Percentiles rank a stretch among this genome's conserved stretches.
Evolutionary conservation across 2,888 invertebrate species (phyloP).

Genomic region (Mongoloraphidia duomilia): DNA sequence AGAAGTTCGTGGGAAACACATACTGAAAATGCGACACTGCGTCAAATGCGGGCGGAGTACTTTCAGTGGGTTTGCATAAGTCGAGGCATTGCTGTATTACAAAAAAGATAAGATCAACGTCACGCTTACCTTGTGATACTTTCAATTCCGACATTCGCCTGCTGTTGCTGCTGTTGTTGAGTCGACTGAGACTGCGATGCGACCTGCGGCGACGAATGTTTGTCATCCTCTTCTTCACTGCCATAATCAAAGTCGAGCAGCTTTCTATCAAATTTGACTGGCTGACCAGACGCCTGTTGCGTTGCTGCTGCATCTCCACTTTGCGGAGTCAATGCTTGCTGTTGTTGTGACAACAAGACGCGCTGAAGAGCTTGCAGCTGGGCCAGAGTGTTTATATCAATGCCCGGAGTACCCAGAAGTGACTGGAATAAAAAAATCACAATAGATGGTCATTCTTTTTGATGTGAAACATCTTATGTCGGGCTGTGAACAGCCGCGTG

Average conservation of each 20-base stretch:
- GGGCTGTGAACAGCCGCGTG: too few relatives aligned
- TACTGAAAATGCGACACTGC: too few relatives aligned
- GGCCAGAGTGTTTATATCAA: slow-evolving; percentile 30
- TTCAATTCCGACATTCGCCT: too few relatives aligned
- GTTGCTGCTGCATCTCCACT: slow-evolving; percentile 22
- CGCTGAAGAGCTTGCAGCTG: slow-evolving; percentile 50
- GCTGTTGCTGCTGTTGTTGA: too few relatives aligned
- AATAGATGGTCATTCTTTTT: slow-evolving; percentile 17
- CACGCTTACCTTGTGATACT: too few relatives aligned
- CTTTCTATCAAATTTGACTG: slow-evolving; percentile 69
- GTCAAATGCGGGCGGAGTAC: too few relatives aligned
- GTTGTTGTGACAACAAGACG: slow-evolving; percentile 33
- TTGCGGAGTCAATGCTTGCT: slow-evolving; percentile 13
- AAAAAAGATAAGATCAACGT: too few relatives aligned
- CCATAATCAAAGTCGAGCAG: slow-evolving; percentile 83
- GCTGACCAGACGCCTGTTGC: slow-evolving; percentile 27
- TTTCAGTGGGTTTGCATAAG: too few relatives aligned
- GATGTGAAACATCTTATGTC: too few relatives aligned
- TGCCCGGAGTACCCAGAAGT: slow-evolving; percentile 6
- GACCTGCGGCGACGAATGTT: slow-evolving; percentile 31
- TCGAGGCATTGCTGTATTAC: too few relatives aligned
- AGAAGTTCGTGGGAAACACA: too few relatives aligned
- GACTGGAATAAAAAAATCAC: slow-evolving; percentile 15
- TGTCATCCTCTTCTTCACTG: slow-evolving; percentile 74
- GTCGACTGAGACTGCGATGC: too few relatives aligned